Percentiles rank a stretch among this genome's conserved stretches.
Conservation (phyloP, 2,888 invertebrate genomes). For the Stictocephala bisonia region DNA sequence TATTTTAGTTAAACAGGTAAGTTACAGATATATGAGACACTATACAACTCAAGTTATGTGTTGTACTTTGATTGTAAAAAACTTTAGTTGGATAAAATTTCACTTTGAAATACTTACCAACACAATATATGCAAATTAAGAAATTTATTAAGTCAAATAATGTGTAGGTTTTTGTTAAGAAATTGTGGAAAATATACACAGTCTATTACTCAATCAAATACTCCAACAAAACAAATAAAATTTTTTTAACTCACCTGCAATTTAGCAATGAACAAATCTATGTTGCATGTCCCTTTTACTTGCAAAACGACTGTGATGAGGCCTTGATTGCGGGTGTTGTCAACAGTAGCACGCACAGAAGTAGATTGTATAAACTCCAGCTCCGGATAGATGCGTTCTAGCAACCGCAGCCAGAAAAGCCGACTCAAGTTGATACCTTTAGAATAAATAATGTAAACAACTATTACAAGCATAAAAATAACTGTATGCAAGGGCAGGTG, state of each 20-base stretch:
- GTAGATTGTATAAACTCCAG: constrained; percentile 72
- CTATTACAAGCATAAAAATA: not conserved
- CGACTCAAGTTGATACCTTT: constrained; percentile 48
- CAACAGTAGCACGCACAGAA: constrained; percentile 75
- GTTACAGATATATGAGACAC: too few relatives aligned
- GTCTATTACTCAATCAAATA: too few relatives aligned
- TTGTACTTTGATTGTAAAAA: too few relatives aligned
- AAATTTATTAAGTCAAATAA: too few relatives aligned
- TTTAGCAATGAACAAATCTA: constrained; percentile 52
- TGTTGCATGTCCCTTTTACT: constrained; percentile 68
- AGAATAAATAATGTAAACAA: not conserved
- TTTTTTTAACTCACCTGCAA: constrained; percentile 48
- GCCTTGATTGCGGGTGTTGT: constrained; percentile 79
- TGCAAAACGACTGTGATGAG: constrained; percentile 77
- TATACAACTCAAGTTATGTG: too few relatives aligned
- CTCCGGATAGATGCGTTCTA: constrained; percentile 71
- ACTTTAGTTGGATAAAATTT: too few relatives aligned
- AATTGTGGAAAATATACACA: too few relatives aligned
- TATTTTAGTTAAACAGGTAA: too few relatives aligned
- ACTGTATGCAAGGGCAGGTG: not conserved
- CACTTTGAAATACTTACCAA: too few relatives aligned
- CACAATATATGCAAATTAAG: too few relatives aligned
- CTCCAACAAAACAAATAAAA: too few relatives aligned
- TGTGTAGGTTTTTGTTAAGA: too few relatives aligned
- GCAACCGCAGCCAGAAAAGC: constrained; percentile 67